phyloP scores from a whole-genome alignment of 2,888 invertebrate species.

The Agapostemon virescens region DNA sequence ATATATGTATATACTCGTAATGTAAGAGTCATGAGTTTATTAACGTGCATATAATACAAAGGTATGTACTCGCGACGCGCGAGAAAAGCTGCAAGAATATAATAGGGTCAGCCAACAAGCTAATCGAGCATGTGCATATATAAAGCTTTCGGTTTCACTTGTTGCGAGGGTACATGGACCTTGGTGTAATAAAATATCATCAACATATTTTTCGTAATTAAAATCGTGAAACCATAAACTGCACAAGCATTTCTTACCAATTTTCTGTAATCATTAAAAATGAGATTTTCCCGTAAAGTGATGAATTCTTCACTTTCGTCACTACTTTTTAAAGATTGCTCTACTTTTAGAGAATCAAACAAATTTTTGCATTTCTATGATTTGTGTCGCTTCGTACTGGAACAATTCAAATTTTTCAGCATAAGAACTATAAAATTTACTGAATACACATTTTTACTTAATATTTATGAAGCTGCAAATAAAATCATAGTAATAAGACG shows the following conservation, averaged over 20 bases:
- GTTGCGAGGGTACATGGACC: neutral
- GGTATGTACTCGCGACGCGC: neutral
- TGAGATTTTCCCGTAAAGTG: neutral
- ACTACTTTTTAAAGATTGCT: too few species aligned
- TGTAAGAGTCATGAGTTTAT: constrained; percentile 22
- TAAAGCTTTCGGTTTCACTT: neutral
- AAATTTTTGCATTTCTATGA: too few species aligned
- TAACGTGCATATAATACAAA: constrained; percentile 7
- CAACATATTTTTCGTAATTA: neutral
- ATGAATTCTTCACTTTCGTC: neutral
- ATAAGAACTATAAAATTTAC: too few species aligned
- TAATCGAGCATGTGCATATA: constrained; percentile 11
- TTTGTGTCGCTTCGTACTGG: too few species aligned
- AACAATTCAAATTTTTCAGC: too few species aligned
- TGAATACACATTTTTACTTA: too few species aligned
- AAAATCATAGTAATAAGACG: too few species aligned
- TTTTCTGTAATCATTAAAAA: neutral
- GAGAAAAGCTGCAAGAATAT: constrained; percentile 4
- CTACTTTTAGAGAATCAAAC: too few species aligned
- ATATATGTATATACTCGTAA: constrained; percentile 16
- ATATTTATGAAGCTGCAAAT: too few species aligned
- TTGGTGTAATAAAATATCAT: neutral
- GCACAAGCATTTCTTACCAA: neutral
- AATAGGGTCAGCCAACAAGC: constrained; percentile 10
- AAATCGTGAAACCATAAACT: neutral